Conservation (phyloP, 2,797 vertebrate genomes). For the Schizopygopsis malacanthus region DNA sequence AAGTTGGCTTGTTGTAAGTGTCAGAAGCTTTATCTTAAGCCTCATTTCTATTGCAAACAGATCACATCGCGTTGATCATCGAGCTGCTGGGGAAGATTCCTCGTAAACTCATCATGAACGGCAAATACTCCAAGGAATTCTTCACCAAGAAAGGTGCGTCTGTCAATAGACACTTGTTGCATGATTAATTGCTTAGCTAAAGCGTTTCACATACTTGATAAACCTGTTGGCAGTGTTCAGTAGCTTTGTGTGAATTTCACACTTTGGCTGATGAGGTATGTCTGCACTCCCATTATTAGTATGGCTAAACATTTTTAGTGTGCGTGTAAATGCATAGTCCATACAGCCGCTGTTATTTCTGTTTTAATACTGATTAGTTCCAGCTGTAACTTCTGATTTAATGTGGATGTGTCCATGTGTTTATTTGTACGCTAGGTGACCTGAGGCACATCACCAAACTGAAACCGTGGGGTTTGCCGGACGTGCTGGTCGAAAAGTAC, state of each 20-base stretch:
- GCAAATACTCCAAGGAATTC: conserved; percentile 99
- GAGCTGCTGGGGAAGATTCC: conserved; percentile 97
- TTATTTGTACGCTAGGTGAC: conserved; percentile 76
- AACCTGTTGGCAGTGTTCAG: conserved; percentile 18
- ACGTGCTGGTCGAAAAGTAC: conserved; percentile 95
- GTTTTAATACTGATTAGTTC: not conserved
- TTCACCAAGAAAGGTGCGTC: conserved; percentile 98
- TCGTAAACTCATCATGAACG: conserved; percentile 91
- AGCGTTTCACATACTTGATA: not conserved
- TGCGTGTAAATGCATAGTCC: not conserved
- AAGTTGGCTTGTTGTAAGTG: not conserved
- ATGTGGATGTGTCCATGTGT: not conserved
- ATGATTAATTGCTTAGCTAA: conserved; percentile 4
- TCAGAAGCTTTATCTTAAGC: not conserved
- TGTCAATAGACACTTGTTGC: not conserved
- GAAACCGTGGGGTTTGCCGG: conserved; percentile 95
- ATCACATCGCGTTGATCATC: conserved; percentile 98
- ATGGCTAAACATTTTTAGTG: not conserved
- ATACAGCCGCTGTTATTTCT: not conserved
- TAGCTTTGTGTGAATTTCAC: not conserved
- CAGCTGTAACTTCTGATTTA: not conserved
- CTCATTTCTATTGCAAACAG: conserved; percentile 67
- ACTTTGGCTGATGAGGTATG: not conserved
- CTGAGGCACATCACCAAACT: conserved; percentile 97
- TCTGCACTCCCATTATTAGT: not conserved